phyloP scores from a whole-genome alignment of 2,113 vertebrate genomes.

The Nesogale talazaci region DNA sequence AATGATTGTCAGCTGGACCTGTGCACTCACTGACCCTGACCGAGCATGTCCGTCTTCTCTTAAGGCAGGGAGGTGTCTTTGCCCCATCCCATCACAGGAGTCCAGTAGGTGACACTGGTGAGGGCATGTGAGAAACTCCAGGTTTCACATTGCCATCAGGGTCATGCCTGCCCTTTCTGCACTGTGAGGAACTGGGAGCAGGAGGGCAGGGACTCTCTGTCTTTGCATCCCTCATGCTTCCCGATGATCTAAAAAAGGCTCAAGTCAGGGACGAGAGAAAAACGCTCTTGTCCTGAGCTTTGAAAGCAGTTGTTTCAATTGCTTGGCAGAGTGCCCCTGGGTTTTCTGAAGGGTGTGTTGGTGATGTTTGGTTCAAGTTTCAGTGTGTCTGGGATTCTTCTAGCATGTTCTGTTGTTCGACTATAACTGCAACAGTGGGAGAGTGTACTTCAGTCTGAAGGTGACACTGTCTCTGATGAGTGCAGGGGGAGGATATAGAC shows the following conservation, averaged over 20 bases:
- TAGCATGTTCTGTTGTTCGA: rapidly evolving
- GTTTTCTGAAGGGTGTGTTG: neutral
- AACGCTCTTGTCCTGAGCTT: neutral
- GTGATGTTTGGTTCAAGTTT: neutral
- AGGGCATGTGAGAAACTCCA: neutral
- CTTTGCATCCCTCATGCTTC: neutral
- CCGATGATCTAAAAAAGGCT: neutral
- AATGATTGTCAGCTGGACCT: rapidly evolving
- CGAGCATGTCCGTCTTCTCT: neutral
- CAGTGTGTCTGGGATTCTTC: neutral
- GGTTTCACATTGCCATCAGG: too few species aligned
- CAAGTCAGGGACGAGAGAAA: neutral
- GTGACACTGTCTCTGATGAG: too few species aligned
- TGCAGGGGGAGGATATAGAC: too few species aligned
- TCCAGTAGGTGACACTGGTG: neutral
- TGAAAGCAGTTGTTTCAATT: neutral
- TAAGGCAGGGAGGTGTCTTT: neutral
- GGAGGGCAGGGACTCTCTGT: neutral
- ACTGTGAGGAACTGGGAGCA: neutral
- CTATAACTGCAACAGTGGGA: neutral
- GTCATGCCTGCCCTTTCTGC: rapidly evolving
- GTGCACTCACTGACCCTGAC: too few species aligned
- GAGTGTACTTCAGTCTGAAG: neutral
- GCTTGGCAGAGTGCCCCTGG: neutral
- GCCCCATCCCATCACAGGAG: rapidly evolving